Evolutionary conservation across 2,797 vertebrate genomes (phyloP).

Genomic region (Megalops cyprinoides): DNA sequence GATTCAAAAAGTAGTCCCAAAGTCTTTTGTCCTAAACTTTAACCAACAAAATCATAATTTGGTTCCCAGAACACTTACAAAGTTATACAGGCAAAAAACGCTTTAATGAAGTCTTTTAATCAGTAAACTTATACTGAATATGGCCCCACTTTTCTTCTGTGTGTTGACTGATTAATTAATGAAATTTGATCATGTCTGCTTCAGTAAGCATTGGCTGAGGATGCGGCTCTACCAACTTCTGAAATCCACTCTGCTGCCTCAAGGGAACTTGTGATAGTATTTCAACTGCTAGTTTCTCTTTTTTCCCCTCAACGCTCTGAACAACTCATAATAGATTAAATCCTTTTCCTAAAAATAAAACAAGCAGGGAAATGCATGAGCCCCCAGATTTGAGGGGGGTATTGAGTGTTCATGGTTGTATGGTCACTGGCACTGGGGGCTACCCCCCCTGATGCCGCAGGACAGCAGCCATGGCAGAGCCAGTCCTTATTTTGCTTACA

Average conservation of each 20-base stretch:
- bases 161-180: background rate
- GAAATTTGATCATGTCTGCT: background rate
- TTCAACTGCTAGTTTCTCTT: background rate
- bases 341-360: background rate
- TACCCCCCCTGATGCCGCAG: background rate
- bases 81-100: background rate
- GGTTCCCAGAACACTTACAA: too few species aligned
- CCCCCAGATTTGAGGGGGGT: background rate
- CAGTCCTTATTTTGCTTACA: background rate
- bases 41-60: too few species aligned
- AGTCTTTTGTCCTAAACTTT: background rate
- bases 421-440: background rate
- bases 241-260: background rate
- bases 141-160: background rate
- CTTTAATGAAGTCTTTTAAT: too few species aligned
- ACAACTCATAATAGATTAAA: background rate
- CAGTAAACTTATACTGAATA: background rate
- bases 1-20: background rate
- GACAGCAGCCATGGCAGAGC: background rate
- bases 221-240: background rate
- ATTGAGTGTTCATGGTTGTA: background rate
- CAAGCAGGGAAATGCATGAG: background rate
- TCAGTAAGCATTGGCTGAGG: background rate
- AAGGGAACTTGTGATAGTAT: background rate
- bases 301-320: conserved; percentile 2